Evolutionary conservation across 1,140 invertebrate species (phyloP).

Genomic region (Cardiocondyla obscurior): DNA sequence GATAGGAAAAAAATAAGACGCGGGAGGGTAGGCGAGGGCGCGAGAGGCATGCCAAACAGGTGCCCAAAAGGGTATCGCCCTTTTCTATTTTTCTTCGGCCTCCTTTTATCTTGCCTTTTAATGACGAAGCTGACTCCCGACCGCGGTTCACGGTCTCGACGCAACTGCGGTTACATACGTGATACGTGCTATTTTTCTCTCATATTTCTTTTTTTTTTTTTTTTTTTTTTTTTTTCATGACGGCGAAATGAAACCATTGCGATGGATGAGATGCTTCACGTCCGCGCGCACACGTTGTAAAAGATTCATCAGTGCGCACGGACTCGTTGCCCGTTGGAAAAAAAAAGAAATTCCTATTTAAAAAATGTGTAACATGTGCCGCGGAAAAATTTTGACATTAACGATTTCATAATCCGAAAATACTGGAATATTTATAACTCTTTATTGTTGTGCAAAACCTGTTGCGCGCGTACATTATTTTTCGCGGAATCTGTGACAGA

Average conservation of each 20-base stretch:
- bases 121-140: constrained; percentile 60
- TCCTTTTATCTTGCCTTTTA: constrained; percentile 56
- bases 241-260: constrained; percentile 50
- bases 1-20: constrained; percentile 49
- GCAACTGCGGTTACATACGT: constrained; percentile 43
- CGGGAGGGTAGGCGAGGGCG: constrained; percentile 41
- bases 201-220: constrained; percentile 15
- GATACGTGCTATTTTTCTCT: constrained; percentile 32
- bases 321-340: too few species aligned
- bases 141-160: constrained; percentile 26
- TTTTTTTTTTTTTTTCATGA: constrained; percentile 28
- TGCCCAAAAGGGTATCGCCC: constrained; percentile 63
- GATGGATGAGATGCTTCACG: constrained; percentile 4
- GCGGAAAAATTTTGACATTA: not conserved
- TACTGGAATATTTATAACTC: not conserved
- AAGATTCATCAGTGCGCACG: not conserved
- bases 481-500: not conserved
- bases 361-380: not conserved
- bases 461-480: not conserved
- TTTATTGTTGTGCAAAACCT: not conserved
- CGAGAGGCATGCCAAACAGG: constrained; percentile 69
- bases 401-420: not conserved
- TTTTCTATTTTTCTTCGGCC: constrained; percentile 68
- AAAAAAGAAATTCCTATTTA: not conserved
- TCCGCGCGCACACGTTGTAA: not conserved